Evolutionary conservation across 2,888 invertebrate genomes (phyloP).

Genomic region (Phymatocera aterrima): DNA sequence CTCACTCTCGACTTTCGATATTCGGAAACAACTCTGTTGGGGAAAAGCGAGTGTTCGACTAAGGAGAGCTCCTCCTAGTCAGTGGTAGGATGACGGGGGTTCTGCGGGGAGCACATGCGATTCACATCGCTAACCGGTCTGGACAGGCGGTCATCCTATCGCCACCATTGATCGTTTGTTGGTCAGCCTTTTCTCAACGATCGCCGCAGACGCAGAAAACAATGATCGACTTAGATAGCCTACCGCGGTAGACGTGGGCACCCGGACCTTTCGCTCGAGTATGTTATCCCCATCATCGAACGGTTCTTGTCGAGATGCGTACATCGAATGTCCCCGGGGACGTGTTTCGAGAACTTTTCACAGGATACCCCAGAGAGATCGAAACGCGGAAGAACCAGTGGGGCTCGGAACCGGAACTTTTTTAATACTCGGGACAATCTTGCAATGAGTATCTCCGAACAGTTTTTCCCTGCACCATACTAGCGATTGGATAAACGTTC

Average conservation of each 20-base stretch:
- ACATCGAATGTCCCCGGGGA: slow-evolving; percentile 38
- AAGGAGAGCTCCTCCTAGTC: slow-evolving; percentile 10
- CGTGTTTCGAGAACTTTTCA: slow-evolving; percentile 43
- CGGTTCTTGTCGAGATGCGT: slow-evolving; percentile 42
- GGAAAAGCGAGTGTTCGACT: not conserved
- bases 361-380: slow-evolving; percentile 13
- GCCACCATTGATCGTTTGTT: slow-evolving; percentile 45
- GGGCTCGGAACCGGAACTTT: slow-evolving; percentile 18
- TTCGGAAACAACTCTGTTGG: not conserved
- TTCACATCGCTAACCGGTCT: slow-evolving; percentile 41
- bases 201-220: slow-evolving; percentile 43
- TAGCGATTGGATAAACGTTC: not conserved
- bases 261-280: slow-evolving; percentile 38
- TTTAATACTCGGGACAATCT: not conserved
- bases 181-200: slow-evolving; percentile 44
- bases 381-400: slow-evolving; percentile 41
- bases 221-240: slow-evolving; percentile 45
- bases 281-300: slow-evolving; percentile 43
- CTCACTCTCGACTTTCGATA: not conserved
- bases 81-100: slow-evolving; percentile 25
- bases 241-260: slow-evolving; percentile 20
- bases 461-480: not conserved
- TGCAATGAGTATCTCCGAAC: not conserved
- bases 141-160: slow-evolving; percentile 32
- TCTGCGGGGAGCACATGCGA: slow-evolving; percentile 28